Percentiles rank a stretch among this genome's conserved stretches.
Evolutionary conservation across 64 coral and sea anemone genomes (phyloP).

Genomic region (Montipora efflorescens): DNA sequence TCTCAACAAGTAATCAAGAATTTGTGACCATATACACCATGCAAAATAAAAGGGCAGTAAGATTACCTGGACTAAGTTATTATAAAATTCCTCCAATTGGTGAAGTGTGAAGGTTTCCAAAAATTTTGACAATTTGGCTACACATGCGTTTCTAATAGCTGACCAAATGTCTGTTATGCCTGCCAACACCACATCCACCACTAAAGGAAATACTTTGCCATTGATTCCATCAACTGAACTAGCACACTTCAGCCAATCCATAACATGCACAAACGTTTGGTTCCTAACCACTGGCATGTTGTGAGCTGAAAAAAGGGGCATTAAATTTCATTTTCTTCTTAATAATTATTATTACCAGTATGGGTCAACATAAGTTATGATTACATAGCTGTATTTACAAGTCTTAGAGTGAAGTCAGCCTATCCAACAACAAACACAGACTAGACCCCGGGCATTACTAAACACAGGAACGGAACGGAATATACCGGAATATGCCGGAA

Average conservation of each 20-base stretch:
- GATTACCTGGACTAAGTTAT: slow-evolving; percentile 81
- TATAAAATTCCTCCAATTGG: slow-evolving; percentile 86
- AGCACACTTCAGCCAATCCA: slow-evolving; percentile 91
- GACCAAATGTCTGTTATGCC: slow-evolving; percentile 99
- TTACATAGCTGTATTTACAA: too few relatives aligned
- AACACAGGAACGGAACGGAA: too few relatives aligned
- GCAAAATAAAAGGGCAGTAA: not conserved
- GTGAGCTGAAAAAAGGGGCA: slow-evolving; percentile 55
- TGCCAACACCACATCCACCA: slow-evolving; percentile 86
- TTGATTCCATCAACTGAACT: slow-evolving; percentile 67
- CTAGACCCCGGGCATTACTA: too few relatives aligned
- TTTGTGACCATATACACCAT: too few relatives aligned
- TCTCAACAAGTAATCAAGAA: too few relatives aligned
- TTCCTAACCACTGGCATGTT: slow-evolving; percentile 95
- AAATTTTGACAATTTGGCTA: slow-evolving; percentile 76
- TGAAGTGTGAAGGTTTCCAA: slow-evolving; percentile 76
- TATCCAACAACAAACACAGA: too few relatives aligned
- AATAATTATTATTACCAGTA: too few relatives aligned
- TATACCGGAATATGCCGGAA: too few relatives aligned
- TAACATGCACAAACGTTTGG: slow-evolving; percentile 92
- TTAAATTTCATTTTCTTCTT: too few relatives aligned
- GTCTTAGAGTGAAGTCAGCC: too few relatives aligned
- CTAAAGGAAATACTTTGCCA: slow-evolving; percentile 72
- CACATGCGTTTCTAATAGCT: slow-evolving; percentile 94
- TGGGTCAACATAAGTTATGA: too few relatives aligned